Conservation (phyloP, 2,888 invertebrate species). For the Cheilosia urbana region DNA sequence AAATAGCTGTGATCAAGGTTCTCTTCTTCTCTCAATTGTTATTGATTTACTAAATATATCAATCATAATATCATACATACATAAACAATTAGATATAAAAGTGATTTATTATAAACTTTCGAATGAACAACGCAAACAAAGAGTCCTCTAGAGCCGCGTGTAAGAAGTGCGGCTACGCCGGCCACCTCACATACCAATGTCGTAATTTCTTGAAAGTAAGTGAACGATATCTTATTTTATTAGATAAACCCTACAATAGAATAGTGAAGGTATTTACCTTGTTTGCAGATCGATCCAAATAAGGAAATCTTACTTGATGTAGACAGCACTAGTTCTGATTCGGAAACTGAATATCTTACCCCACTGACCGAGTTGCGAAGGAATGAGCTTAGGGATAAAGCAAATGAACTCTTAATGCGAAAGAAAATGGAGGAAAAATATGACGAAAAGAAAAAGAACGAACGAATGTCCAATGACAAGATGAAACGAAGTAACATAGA, state of each 20-base stretch:
- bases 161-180: conserved; percentile 97
- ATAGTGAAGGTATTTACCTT: background rate
- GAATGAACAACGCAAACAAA: conserved; percentile 85
- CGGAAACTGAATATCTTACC: conserved; percentile 91
- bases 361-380: conserved; percentile 92
- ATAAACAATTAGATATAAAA: background rate
- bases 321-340: conserved; percentile 96
- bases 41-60: conserved; percentile 7
- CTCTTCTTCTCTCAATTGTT: too few relatives aligned
- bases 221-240: conserved; percentile 34
- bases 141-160: conserved; percentile 92
- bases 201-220: conserved; percentile 95
- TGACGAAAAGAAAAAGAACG: conserved; percentile 69
- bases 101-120: conserved; percentile 80
- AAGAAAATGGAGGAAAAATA: conserved; percentile 69
- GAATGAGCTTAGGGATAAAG: conserved; percentile 89
- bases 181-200: conserved; percentile 98
- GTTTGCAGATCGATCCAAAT: conserved; percentile 91
- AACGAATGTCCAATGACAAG: conserved; percentile 44
- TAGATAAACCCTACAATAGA: conserved; percentile 9
- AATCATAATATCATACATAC: conserved; percentile 16
- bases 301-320: conserved; percentile 97
- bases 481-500: conserved; percentile 77
- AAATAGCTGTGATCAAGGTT: too few relatives aligned
- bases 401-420: conserved; percentile 84